A percentile compares a stretch with the other conserved stretches of the same genome.
Conservation (phyloP, 92 coral and sea anemone genomes). For the Heliopora coerulea region DNA sequence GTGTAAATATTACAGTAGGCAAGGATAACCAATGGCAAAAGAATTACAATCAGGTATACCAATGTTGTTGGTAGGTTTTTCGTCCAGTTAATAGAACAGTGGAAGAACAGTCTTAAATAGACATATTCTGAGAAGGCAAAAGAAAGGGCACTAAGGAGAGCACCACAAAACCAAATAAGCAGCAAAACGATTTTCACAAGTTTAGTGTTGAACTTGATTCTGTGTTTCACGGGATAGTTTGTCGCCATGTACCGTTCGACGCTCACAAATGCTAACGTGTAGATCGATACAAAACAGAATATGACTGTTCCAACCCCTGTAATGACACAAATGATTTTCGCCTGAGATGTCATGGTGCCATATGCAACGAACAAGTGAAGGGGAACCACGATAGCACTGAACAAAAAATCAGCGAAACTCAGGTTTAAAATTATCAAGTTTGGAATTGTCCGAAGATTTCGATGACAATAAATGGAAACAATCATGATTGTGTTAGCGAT, state of each 20-base stretch:
- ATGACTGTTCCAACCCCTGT: neutral
- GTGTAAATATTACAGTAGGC: neutral
- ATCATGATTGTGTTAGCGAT: slow-evolving; percentile 10
- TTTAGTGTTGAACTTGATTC: neutral
- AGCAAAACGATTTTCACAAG: neutral
- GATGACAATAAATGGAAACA: neutral
- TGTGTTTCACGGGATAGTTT: slow-evolving; percentile 16
- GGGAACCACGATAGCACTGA: neutral
- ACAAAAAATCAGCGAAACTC: slow-evolving; percentile 15
- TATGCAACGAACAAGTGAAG: neutral
- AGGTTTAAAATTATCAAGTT: slow-evolving; percentile 26
- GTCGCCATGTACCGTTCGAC: slow-evolving; percentile 28
- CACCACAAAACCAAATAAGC: neutral
- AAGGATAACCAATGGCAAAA: neutral
- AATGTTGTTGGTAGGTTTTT: neutral
- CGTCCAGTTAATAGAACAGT: slow-evolving; percentile 9
- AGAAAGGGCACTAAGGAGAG: neutral
- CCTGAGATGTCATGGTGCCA: neutral
- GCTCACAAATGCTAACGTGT: slow-evolving; percentile 15
- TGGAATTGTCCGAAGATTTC: slow-evolving; percentile 5
- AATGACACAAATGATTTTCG: neutral
- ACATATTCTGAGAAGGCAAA: neutral
- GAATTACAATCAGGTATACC: neutral
- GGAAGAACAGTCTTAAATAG: neutral
- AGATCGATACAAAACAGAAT: slow-evolving; percentile 3